These are phyloP conservation scores for Netelia inedita DNA, from an alignment of 2,888 invertebrate genomes.

Conservation along the genomic window DNA sequence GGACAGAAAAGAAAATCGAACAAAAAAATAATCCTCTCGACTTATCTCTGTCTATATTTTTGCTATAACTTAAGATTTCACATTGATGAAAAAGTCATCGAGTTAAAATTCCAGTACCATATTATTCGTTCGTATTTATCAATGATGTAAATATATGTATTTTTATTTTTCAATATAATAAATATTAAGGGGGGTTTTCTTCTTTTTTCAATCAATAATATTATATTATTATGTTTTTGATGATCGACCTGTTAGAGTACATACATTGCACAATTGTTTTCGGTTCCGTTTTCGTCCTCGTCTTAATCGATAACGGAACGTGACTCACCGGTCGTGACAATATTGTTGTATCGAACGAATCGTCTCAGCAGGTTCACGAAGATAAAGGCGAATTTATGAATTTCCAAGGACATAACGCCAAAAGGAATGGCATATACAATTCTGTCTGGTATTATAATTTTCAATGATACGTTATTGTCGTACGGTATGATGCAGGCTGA, in stretches of 20 bases:
- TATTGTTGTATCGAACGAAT: conserved; percentile 31
- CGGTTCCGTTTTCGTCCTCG: neutral
- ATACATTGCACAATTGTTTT: neutral
- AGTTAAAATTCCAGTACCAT: too few relatives aligned
- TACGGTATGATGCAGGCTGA: neutral
- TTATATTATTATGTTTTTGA: too few relatives aligned
- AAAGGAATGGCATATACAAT: neutral
- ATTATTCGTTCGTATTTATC: too few relatives aligned
- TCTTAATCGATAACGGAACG: neutral
- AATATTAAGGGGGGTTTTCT: too few relatives aligned
- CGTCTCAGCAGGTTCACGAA: conserved; percentile 11
- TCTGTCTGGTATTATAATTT: too few relatives aligned
- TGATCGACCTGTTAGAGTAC: too few relatives aligned
- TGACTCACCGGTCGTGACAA: conserved; percentile 39
- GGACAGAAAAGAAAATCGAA: too few relatives aligned
- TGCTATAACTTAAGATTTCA: neutral
- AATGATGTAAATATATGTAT: too few relatives aligned
- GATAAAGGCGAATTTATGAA: conserved; percentile 47
- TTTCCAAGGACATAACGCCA: conserved; percentile 14
- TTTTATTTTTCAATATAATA: too few relatives aligned
- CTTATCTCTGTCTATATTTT: neutral
- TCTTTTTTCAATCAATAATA: too few relatives aligned
- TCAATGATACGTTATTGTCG: neutral
- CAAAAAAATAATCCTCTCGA: neutral
- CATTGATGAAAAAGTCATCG: neutral